Conservation (phyloP, 2,888 invertebrate genomes). For the Pollenia angustigena region DNA sequence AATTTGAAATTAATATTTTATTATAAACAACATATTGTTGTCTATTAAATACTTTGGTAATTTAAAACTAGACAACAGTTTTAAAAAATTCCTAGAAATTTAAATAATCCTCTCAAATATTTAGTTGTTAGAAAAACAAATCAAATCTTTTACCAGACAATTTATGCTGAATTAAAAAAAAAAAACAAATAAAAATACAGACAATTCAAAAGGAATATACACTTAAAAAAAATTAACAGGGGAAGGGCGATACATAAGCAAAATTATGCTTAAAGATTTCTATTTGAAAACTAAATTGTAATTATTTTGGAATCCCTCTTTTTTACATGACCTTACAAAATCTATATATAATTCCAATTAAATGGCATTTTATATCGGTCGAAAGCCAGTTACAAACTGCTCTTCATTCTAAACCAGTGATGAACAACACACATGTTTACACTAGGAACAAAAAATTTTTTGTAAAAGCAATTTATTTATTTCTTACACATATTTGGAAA, state of each 20-base stretch:
- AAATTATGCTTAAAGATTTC: too few species aligned
- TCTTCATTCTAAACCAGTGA: too few species aligned
- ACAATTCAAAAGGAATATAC: slow-evolving; percentile 32
- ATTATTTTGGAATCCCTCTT: too few species aligned
- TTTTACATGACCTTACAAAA: too few species aligned
- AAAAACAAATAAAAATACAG: background rate
- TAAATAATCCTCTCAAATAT: slow-evolving; percentile 29
- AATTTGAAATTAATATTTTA: slow-evolving; percentile 58
- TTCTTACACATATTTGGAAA: too few species aligned
- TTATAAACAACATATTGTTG: slow-evolving; percentile 43
- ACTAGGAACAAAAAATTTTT: too few species aligned
- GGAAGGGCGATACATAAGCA: background rate
- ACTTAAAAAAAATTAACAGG: background rate
- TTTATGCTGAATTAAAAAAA: background rate
- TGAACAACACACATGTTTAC: too few species aligned
- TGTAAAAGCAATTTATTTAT: too few species aligned
- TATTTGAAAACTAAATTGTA: too few species aligned
- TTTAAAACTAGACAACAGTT: slow-evolving; percentile 6
- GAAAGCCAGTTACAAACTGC: too few species aligned
- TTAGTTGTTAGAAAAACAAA: slow-evolving; percentile 34
- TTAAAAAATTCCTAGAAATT: slow-evolving; percentile 27
- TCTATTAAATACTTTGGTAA: background rate
- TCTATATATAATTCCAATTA: too few species aligned
- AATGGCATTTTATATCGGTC: too few species aligned
- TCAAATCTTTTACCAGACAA: slow-evolving; percentile 18